Percentiles rank a stretch among this genome's conserved stretches.
These are phyloP conservation scores for Heterodera schachtii DNA, from an alignment of 1,140 invertebrate species.

Conservation along the genomic window DNA sequence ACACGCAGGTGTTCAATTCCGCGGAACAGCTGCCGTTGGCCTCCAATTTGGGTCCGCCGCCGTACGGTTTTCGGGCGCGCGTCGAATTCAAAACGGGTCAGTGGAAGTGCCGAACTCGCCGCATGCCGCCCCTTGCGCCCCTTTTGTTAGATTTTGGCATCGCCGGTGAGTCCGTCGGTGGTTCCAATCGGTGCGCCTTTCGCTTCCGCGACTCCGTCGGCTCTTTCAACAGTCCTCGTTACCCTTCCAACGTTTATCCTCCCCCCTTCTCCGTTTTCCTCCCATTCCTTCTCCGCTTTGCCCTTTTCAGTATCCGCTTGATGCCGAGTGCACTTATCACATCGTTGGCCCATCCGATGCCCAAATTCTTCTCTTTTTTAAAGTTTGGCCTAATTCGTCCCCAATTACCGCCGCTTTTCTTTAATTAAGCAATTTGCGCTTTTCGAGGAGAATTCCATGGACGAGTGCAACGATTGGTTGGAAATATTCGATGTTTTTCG, in stretches of 20 bases:
- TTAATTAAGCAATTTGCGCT: slow-evolving; percentile 58
- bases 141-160: slow-evolving; percentile 57
- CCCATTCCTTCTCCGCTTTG: not conserved
- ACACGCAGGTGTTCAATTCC: not conserved
- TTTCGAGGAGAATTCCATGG: slow-evolving; percentile 50
- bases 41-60: not conserved
- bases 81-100: slow-evolving; percentile 62
- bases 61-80: slow-evolving; percentile 52
- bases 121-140: not conserved
- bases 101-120: not conserved
- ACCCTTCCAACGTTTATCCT: slow-evolving; percentile 57
- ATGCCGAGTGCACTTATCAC: slow-evolving; percentile 61
- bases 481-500: slow-evolving; percentile 62
- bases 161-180: slow-evolving; percentile 58
- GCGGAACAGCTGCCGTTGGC: not conserved
- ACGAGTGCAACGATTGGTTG: slow-evolving; percentile 58
- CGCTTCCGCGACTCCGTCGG: slow-evolving; percentile 50
- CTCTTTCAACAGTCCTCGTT: slow-evolving; percentile 62
- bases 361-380: slow-evolving; percentile 61
- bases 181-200: slow-evolving; percentile 61
- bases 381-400: not conserved
- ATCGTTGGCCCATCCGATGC: slow-evolving; percentile 50
- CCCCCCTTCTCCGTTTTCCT: not conserved
- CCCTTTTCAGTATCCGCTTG: slow-evolving; percentile 50
- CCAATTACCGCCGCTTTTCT: not conserved